A percentile compares a stretch with the other conserved stretches of the same genome.
Conservation (phyloP, 2,888 invertebrate genomes). For the Drosophila helvetica region DNA sequence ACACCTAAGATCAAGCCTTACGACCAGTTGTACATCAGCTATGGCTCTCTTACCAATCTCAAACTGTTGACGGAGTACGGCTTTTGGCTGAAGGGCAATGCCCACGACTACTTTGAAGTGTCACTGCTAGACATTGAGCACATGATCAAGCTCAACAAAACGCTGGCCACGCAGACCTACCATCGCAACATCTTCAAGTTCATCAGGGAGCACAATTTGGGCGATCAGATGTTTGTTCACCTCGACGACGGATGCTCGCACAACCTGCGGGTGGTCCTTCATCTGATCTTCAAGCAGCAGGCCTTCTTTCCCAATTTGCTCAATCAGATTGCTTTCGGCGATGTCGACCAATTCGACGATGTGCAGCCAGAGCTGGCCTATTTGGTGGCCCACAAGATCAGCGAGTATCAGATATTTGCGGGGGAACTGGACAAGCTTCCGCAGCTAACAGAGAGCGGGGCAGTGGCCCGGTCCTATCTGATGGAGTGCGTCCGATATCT, state of each 20-base stretch:
- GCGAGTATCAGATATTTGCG: constrained; percentile 71
- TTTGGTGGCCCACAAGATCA: constrained; percentile 75
- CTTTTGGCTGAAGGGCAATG: constrained; percentile 89
- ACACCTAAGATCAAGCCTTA: constrained; percentile 85
- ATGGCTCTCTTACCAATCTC: constrained; percentile 92
- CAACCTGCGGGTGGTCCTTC: constrained; percentile 85
- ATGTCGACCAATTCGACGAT: constrained; percentile 62
- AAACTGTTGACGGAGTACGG: constrained; percentile 95
- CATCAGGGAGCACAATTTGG: constrained; percentile 86
- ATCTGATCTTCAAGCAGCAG: constrained; percentile 81
- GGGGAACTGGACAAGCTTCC: constrained; percentile 60
- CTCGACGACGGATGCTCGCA: constrained; percentile 87
- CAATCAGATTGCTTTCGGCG: constrained; percentile 83
- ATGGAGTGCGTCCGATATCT: constrained; percentile 69
- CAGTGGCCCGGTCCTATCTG: constrained; percentile 68
- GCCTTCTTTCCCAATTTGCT: constrained; percentile 81
- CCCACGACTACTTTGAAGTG: constrained; percentile 88
- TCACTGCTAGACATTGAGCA: constrained; percentile 85
- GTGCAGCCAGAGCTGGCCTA: constrained; percentile 64
- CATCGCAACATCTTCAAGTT: constrained; percentile 87
- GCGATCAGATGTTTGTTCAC: constrained; percentile 87
- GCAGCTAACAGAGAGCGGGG: constrained; percentile 74
- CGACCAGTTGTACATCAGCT: constrained; percentile 94
- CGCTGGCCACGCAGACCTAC: constrained; percentile 74
- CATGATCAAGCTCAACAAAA: constrained; percentile 82